Base-by-base conservation (phyloP, 2,888 invertebrate genomes). In the Acanthosepion lycidas region DNA sequence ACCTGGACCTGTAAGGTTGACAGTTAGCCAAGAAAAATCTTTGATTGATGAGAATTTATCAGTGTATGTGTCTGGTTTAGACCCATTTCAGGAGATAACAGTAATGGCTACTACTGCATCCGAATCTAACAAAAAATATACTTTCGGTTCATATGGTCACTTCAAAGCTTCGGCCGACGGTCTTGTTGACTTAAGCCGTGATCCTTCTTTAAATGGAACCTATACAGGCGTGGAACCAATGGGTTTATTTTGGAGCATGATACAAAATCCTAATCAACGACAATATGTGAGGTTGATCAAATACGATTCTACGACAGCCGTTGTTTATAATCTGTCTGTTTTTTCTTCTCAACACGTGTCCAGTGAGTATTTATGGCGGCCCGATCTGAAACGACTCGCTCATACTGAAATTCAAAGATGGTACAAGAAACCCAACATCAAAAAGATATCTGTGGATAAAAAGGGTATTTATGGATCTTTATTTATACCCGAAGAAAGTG, bases 191-290 rank as follows among this genome's bases (percentile, higher is more conserved):
- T 48, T 91, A 23, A 48, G 18, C 33, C 0, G 0, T 91, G 42
- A 91, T 33, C 91, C 91, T 6, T 91, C 42, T 91, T 33, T 91
- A 91, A 42, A 33, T 42, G 91, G 91, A 20, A 91, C 42, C 42
- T 94, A 59, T 91, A 49, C 94, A 96, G 97, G 96, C 94, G 95
- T 96, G 18, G 96, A 96, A 26, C 94, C 96, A 18, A 96, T 96
- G 96, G 97, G 96, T 2, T 94, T 97, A 49, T 95, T 97, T 94
- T 97, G 96, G 96, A 96, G 96, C 93, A 95, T 96, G 96, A 94
- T 94, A 23, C 95, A 95, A 26, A 95, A 95, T n/a, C 96, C 96
- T 15, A 96, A 26, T 23, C 64, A 64, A 64, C 26, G 95, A 15
- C 51, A 93, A 12, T 96, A 96, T 26, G 94, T 95, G 15, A 95